phyloP scores from a whole-genome alignment of 2,797 vertebrate genomes.

The Trematomus bernacchii region DNA sequence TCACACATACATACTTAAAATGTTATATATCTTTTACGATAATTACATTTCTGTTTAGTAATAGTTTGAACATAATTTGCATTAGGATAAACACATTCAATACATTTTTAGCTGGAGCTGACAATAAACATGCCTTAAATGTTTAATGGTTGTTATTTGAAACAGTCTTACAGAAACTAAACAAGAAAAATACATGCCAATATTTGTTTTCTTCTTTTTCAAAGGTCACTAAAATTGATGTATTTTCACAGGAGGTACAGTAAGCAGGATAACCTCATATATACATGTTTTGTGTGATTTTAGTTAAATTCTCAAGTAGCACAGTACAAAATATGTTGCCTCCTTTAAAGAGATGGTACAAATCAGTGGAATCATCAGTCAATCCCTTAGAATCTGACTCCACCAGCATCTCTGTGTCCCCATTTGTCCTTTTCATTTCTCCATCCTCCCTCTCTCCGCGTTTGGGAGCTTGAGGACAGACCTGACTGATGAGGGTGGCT shows the following conservation, averaged over 20 bases:
- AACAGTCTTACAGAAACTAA: not conserved
- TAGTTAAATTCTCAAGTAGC: not conserved
- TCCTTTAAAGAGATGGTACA: not conserved
- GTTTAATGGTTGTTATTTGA: not conserved
- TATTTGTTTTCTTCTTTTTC: not conserved
- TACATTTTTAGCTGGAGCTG: not conserved
- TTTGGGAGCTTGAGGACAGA: slow-evolving; percentile 49
- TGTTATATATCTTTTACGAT: not conserved
- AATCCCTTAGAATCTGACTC: not conserved
- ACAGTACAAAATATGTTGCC: not conserved
- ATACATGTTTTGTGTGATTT: not conserved
- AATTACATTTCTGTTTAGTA: not conserved
- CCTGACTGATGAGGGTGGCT: slow-evolving; percentile 71
- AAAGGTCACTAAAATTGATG: not conserved
- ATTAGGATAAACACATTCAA: not conserved
- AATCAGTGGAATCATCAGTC: not conserved
- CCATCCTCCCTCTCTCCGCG: slow-evolving; percentile 23
- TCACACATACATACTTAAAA: too few species aligned
- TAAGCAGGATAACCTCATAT: not conserved
- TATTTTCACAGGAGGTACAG: not conserved
- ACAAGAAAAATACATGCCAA: not conserved
- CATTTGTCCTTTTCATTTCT: slow-evolving; percentile 40
- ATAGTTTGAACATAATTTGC: not conserved
- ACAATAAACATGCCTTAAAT: not conserved
- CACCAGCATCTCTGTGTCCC: slow-evolving; percentile 25